Evolutionary conservation across 2,797 vertebrate species (phyloP).

Genomic region (Agapornis canus): DNA sequence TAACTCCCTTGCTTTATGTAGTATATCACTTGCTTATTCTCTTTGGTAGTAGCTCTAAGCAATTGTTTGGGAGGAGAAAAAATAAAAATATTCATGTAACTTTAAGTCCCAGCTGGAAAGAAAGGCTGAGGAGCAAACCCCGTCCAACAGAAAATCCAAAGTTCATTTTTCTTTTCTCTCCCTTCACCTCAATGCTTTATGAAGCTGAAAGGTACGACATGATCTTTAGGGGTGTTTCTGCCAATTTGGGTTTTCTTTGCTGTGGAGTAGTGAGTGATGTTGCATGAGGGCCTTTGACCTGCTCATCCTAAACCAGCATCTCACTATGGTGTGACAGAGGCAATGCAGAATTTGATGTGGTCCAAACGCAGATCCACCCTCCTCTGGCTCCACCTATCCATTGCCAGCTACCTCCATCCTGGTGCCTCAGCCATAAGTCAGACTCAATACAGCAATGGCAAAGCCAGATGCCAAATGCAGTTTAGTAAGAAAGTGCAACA

Average conservation of each 20-base stretch:
- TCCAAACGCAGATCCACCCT: not conserved
- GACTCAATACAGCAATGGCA: not conserved
- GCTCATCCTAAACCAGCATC: not conserved
- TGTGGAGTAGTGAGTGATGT: not conserved
- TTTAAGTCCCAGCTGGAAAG: not conserved
- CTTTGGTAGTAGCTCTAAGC: not conserved
- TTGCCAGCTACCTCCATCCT: not conserved
- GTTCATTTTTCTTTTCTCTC: not conserved
- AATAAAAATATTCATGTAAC: not conserved
- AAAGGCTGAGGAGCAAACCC: not conserved
- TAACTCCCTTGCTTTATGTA: not conserved
- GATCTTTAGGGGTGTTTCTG: not conserved
- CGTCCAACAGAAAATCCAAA: not conserved
- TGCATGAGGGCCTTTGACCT: not conserved
- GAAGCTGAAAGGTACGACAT: not conserved
- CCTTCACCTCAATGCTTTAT: not conserved
- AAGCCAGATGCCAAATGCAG: not conserved
- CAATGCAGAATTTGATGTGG: not conserved
- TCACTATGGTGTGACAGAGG: not conserved
- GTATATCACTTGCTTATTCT: not conserved
- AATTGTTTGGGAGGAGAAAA: not conserved
- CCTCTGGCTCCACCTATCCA: rapidly evolving
- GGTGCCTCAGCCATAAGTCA: not conserved
- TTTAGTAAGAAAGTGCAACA: not conserved
- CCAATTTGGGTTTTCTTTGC: not conserved